A percentile compares a stretch with the other conserved stretches of the same genome.
phyloP scores from a whole-genome alignment of 2,888 invertebrate genomes.

The Chaetogeoica ovagalla region DNA sequence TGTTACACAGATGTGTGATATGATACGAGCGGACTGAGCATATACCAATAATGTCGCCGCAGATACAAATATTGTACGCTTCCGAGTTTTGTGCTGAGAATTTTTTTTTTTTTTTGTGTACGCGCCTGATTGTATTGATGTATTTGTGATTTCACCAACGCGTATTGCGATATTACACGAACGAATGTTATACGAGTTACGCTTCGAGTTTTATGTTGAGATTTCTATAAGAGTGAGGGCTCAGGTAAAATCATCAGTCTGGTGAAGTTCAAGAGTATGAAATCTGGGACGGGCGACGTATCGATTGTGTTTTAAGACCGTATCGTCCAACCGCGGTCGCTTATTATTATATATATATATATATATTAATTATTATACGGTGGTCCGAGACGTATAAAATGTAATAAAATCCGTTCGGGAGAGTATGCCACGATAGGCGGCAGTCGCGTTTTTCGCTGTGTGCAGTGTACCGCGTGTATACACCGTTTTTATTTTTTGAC shows the following conservation, averaged over 20 bases:
- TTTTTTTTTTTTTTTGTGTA: too few species aligned
- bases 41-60: too few species aligned
- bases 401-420: conserved; percentile 7
- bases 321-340: conserved; percentile 4
- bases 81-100: too few species aligned
- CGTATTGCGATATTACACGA: too few species aligned
- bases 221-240: background rate
- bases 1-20: too few species aligned
- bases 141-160: too few species aligned
- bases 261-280: background rate
- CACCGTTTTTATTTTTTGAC: conserved; percentile 9
- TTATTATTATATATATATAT: too few species aligned
- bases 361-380: background rate
- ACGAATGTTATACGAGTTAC: too few species aligned
- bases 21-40: too few species aligned
- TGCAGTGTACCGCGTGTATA: background rate
- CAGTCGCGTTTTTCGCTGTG: conserved; percentile 15
- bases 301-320: conserved; percentile 34
- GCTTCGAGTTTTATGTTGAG: background rate
- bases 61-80: too few species aligned
- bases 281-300: background rate
- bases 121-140: too few species aligned
- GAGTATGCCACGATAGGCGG: background rate
- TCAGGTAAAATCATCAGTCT: background rate
- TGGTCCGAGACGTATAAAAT: conserved; percentile 14